Base-by-base conservation (phyloP, 2,888 invertebrate genomes). In the Drosophila ezoana region DNA sequence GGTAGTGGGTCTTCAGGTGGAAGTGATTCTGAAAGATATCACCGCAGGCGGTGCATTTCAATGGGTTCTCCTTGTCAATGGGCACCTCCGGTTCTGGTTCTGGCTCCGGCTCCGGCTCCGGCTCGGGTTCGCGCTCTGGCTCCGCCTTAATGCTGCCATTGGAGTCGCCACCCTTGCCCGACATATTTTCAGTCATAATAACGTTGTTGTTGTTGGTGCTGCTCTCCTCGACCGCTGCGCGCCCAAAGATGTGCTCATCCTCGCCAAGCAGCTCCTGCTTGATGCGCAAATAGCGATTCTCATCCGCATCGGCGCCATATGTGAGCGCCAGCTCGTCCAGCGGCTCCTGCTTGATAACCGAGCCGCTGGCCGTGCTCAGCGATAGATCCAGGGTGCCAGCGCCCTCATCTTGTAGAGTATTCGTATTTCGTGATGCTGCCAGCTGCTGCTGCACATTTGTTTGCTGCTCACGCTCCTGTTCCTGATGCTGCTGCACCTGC, bases 1-100 rank as follows among this genome's bases (percentile, higher is more conserved):
- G 98, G 92, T 98, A 98, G 91, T 99, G 99, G 1, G 97, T 97
- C 93, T 98, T 98, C 23, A 98, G 95, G 52, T 97, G 96, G 90
- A 98, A 98, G 87, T 97, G 96, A 90, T 98, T 98, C 92, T 97
- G 97, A 92, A 98, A 98, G 89, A 96, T 94, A 93, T 98, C 98
- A 8, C 97, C 97, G 91, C 99, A 99, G 35, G 97, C 97, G 3
- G 97, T 95, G 92, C 98, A 99, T 82, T 96, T 95, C 38, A 97
- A 94, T 0, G 98, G 98, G 92, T 98, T 98, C 80, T 98, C 98
- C 89, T 96, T 96, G 91, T 98, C 98, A 63, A 98, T 95, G 37
- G 98, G 98, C 60, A 98, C 96, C 88, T 98, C 79, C 0, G 63
- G 68, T 1, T 73, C 79, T 0, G 63, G 65, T 6, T 84, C 89